Percentiles rank a stretch among this genome's conserved stretches.
These are phyloP conservation scores for Scaptomyza tumidula DNA, from an alignment of 2,888 invertebrate genomes.

Conservation along the genomic window DNA sequence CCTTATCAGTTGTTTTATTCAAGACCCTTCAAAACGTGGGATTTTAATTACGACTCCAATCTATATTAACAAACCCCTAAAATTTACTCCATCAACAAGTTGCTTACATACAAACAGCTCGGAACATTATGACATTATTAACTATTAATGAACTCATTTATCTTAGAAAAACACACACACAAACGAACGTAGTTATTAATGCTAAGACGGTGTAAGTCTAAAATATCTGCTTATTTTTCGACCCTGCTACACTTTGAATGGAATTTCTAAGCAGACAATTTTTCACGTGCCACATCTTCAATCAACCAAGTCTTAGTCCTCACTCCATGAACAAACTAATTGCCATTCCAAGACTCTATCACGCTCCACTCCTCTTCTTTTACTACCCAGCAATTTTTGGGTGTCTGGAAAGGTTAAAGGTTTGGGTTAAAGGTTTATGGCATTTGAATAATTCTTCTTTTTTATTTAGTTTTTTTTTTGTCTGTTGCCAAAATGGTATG, in stretches of 20 bases:
- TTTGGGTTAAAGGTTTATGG: conserved; percentile 26
- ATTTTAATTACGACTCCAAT: no score
- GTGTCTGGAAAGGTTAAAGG: conserved; percentile 15
- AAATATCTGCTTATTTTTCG: neutral
- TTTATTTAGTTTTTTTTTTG: neutral
- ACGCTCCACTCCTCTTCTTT: neutral
- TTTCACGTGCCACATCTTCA: conserved; percentile 10
- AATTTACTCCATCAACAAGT: neutral
- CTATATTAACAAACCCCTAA: no score
- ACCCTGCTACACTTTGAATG: conserved; percentile 1
- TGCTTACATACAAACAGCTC: neutral
- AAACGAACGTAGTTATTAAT: conserved; percentile 1
- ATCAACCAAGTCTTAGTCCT: neutral
- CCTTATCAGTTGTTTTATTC: no score
- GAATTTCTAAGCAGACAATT: conserved; percentile 15
- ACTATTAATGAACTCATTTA: conserved; percentile 12
- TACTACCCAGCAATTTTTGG: neutral
- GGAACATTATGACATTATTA: neutral
- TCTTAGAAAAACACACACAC: neutral
- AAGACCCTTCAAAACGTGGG: no score
- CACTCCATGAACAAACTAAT: conserved; percentile 11
- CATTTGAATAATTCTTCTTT: conserved; percentile 1
- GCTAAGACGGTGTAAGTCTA: neutral
- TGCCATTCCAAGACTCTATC: conserved; percentile 14
- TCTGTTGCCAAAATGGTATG: conserved; percentile 16